phyloP scores from a whole-genome alignment of 1,140 invertebrate species.

The Zaprionus kolodkinae region DNA sequence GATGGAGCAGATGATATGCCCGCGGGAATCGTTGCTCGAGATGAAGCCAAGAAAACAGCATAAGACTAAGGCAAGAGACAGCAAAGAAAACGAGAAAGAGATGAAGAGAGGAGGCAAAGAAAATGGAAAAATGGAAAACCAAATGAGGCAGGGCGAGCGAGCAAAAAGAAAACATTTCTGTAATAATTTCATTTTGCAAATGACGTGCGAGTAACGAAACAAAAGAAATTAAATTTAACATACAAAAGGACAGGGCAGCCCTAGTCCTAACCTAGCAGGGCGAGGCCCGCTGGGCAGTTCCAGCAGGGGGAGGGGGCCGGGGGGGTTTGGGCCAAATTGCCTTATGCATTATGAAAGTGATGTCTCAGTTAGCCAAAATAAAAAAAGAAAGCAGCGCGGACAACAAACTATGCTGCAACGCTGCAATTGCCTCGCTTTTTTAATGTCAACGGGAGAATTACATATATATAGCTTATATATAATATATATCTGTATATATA shows the following conservation, averaged over 20 bases:
- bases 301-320: slow-evolving; percentile 10
- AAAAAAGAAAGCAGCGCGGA: too few relatives aligned
- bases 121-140: slow-evolving; percentile 25
- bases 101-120: slow-evolving; percentile 24
- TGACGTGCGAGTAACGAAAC: slow-evolving; percentile 83
- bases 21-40: slow-evolving; percentile 72
- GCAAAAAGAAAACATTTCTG: slow-evolving; percentile 69
- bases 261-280: slow-evolving; percentile 1
- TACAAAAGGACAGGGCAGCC: slow-evolving; percentile 63
- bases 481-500: neutral
- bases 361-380: slow-evolving; percentile 48
- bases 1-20: slow-evolving; percentile 81
- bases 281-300: slow-evolving; percentile 8
- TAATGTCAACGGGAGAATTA: slow-evolving; percentile 71
- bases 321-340: slow-evolving; percentile 43
- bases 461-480: slow-evolving; percentile 18
- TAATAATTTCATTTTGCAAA: slow-evolving; percentile 84
- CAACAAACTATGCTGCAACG: slow-evolving; percentile 73
- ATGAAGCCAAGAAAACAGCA: slow-evolving; percentile 46
- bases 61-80: slow-evolving; percentile 39
- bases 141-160: slow-evolving; percentile 51
- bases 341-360: slow-evolving; percentile 79
- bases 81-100: neutral
- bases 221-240: slow-evolving; percentile 83
- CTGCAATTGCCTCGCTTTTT: slow-evolving; percentile 66